These are phyloP conservation scores for Oligia fasciuncula DNA, from an alignment of 2,888 invertebrate species.

Conservation along the genomic window DNA sequence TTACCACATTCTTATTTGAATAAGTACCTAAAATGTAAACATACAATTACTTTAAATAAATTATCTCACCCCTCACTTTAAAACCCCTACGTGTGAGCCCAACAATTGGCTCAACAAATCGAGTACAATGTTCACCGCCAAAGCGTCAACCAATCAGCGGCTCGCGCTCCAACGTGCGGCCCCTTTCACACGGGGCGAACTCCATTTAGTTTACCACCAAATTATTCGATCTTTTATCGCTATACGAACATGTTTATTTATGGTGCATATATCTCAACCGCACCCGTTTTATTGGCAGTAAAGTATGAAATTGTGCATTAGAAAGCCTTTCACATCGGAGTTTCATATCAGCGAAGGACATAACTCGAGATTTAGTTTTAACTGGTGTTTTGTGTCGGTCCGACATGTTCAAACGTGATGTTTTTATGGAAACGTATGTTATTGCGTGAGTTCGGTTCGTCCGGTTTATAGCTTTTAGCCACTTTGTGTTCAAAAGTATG, in stretches of 20 bases:
- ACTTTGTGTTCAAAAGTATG: constrained; percentile 78
- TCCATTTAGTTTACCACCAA: constrained; percentile 83
- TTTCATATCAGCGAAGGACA: constrained; percentile 80
- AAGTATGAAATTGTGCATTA: constrained; percentile 88
- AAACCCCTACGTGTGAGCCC: constrained; percentile 58
- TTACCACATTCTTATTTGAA: neutral
- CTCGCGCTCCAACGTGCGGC: constrained; percentile 61
- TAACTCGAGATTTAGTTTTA: constrained; percentile 86
- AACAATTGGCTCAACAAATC: constrained; percentile 67
- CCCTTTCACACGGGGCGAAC: constrained; percentile 72
- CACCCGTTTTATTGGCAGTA: constrained; percentile 85
- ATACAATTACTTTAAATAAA: neutral
- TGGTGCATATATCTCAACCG: constrained; percentile 78
- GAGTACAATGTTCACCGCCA: constrained; percentile 73
- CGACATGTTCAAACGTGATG: constrained; percentile 79
- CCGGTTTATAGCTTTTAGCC: constrained; percentile 82
- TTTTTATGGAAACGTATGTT: constrained; percentile 85
- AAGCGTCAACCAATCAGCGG: constrained; percentile 75
- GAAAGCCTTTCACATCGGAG: constrained; percentile 84
- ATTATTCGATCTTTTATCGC: constrained; percentile 85
- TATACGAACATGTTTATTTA: constrained; percentile 86
- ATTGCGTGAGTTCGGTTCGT: constrained; percentile 76
- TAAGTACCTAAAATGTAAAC: neutral
- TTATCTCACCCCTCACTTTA: constrained; percentile 21
- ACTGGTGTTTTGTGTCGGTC: constrained; percentile 80